Evolutionary conservation across 2,113 vertebrate genomes (phyloP).

Genomic region (Glareola pratincola): DNA sequence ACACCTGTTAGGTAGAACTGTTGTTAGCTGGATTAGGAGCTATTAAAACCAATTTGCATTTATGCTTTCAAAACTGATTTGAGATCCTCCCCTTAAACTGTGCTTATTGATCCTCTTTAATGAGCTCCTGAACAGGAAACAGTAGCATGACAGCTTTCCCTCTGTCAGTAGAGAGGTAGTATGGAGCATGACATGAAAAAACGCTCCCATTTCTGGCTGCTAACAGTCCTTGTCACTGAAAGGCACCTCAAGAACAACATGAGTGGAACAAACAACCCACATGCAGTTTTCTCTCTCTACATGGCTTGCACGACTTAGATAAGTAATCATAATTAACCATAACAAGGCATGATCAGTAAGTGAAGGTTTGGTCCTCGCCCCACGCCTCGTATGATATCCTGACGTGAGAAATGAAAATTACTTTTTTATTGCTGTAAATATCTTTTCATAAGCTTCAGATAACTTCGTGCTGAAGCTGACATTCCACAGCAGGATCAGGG

Average conservation of each 20-base stretch:
- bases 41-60: background rate
- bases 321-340: background rate
- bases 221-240: background rate
- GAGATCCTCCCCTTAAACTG: background rate
- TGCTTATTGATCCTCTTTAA: background rate
- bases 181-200: background rate
- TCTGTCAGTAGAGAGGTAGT: background rate
- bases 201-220: background rate
- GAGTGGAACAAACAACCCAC: background rate
- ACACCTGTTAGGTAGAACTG: constrained; percentile 72
- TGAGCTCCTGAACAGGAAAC: background rate
- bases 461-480: background rate
- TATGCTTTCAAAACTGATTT: background rate
- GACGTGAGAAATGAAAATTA: background rate
- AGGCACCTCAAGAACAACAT: constrained; percentile 5
- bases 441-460: background rate
- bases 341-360: background rate
- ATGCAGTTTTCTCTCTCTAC: background rate
- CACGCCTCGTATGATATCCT: background rate
- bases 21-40: background rate
- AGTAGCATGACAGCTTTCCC: background rate
- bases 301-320: background rate
- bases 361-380: background rate
- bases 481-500: background rate
- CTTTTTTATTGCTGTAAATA: background rate